phyloP scores from a whole-genome alignment of 2,797 vertebrate species.

The Malurus leucopterus region DNA sequence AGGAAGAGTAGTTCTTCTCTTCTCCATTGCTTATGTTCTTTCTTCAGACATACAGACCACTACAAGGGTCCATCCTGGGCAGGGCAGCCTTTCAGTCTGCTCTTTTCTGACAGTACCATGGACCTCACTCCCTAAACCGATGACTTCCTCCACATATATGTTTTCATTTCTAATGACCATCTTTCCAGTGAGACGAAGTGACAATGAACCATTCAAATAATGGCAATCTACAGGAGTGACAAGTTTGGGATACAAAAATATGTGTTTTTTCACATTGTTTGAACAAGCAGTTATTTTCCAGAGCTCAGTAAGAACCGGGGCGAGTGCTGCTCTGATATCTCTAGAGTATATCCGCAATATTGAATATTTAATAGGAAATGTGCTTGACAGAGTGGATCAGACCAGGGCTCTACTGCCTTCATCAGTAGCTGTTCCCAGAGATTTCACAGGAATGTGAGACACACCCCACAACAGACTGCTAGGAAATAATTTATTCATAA shows the following conservation, averaged over 20 bases:
- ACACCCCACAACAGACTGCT: neutral
- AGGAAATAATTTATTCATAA: constrained; percentile 16
- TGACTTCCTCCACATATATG: neutral
- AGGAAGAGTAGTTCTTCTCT: neutral
- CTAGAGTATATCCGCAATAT: neutral
- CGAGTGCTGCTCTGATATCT: neutral
- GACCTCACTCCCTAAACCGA: neutral
- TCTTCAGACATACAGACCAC: neutral
- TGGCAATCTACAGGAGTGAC: neutral
- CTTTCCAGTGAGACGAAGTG: neutral
- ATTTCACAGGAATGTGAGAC: neutral
- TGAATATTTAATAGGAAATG: constrained; percentile 13
- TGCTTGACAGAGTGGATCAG: neutral
- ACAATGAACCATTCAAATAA: neutral
- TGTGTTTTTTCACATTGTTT: neutral
- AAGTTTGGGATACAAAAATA: neutral
- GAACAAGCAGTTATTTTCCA: neutral
- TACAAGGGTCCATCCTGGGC: neutral
- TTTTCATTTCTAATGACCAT: neutral
- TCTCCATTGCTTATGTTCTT: neutral
- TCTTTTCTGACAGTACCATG: neutral
- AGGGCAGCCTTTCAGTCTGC: neutral
- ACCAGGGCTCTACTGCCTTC: neutral
- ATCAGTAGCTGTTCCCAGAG: neutral
- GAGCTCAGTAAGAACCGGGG: neutral